phyloP scores from a whole-genome alignment of 2,888 invertebrate species.

The Papilio demoleus region DNA sequence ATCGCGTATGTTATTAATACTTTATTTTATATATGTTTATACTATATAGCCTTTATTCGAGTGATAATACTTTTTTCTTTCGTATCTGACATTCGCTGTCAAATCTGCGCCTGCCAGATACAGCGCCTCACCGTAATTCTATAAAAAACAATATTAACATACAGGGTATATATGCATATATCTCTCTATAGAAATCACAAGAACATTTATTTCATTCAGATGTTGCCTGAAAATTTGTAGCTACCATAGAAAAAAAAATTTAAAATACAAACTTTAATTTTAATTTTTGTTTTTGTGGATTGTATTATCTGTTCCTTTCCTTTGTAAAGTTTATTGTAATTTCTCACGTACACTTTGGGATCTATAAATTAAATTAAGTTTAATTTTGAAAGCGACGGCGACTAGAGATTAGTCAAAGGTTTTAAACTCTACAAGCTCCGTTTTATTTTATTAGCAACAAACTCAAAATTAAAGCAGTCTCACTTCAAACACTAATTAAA shows the following conservation, averaged over 20 bases:
- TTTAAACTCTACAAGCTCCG: constrained; percentile 22
- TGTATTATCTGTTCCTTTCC: not conserved
- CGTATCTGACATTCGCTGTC: no score
- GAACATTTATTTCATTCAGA: no score
- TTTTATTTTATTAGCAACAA: constrained; percentile 35
- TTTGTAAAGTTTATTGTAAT: not conserved
- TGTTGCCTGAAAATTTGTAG: no score
- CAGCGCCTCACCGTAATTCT: not conserved
- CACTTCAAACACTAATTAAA: constrained; percentile 33
- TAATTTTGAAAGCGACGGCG: constrained; percentile 14
- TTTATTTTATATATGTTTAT: no score
- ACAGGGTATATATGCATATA: no score
- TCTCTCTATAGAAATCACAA: no score
- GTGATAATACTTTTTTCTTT: no score
- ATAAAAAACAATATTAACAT: not conserved
- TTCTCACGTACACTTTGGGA: constrained; percentile 17
- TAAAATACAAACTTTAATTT: no score
- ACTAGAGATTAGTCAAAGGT: constrained; percentile 35
- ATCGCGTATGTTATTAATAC: no score
- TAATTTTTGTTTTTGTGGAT: not conserved
- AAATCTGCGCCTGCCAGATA: no score
- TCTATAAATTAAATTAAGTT: constrained; percentile 24
- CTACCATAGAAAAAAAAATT: no score
- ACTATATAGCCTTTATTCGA: no score
- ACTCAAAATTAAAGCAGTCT: constrained; percentile 32